A percentile compares a stretch with the other conserved stretches of the same genome.
Conservation (phyloP, 2,888 invertebrate genomes). For the Hirtodrosophila alboralis region DNA sequence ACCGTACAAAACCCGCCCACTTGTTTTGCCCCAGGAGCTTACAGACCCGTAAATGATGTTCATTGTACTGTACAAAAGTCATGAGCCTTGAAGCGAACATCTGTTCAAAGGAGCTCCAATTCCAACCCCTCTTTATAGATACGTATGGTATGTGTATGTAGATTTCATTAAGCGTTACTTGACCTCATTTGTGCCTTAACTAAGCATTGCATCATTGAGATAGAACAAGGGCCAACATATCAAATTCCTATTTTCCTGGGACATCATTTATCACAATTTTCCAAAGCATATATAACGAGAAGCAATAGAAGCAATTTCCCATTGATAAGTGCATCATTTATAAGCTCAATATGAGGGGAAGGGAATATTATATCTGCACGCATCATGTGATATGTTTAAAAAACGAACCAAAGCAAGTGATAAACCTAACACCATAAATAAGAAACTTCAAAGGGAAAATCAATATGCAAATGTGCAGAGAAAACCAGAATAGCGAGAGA, state of each 20-base stretch:
- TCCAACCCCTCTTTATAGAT: too few species aligned
- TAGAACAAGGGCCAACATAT: conserved; percentile 9
- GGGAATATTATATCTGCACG: background rate
- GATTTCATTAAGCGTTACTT: conserved; percentile 46
- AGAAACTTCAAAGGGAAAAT: conserved; percentile 27
- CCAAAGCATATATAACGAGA: background rate
- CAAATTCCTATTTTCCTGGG: conserved; percentile 24
- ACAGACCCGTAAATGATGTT: conserved; percentile 41
- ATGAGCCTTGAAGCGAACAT: conserved; percentile 41
- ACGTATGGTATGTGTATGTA: conserved; percentile 2
- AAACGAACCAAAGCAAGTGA: conserved; percentile 10
- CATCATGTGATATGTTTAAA: conserved; percentile 2
- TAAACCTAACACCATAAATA: conserved; percentile 15
- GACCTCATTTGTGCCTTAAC: conserved; percentile 48
- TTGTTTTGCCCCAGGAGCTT: conserved; percentile 31
- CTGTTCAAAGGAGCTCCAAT: conserved; percentile 19
- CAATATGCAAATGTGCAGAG: conserved; percentile 22
- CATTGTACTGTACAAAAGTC: conserved; percentile 53
- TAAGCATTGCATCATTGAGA: conserved; percentile 27
- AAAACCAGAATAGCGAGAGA: background rate
- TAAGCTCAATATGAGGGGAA: background rate
- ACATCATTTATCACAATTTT: conserved; percentile 32
- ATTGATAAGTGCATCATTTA: conserved; percentile 28
- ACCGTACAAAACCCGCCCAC: conserved; percentile 15
- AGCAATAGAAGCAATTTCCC: background rate